Conservation (phyloP, 2,113 vertebrate genomes). For the Clupea harengus region DNA sequence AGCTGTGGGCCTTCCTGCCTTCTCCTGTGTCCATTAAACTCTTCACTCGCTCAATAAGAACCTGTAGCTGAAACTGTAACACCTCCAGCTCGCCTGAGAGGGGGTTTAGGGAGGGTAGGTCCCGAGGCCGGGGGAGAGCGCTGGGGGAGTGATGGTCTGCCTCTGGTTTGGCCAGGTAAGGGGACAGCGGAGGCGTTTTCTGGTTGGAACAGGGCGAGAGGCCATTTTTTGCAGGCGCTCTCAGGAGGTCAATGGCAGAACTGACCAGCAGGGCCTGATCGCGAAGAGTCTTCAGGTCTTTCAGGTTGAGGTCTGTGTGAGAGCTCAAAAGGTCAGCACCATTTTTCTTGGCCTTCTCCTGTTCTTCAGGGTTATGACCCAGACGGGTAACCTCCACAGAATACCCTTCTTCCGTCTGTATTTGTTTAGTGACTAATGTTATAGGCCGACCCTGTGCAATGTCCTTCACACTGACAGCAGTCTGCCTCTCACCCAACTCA, state of each 20-base stretch:
- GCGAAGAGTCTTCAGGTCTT: constrained; percentile 77
- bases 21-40: constrained; percentile 69
- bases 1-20: not conserved
- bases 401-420: constrained; percentile 62
- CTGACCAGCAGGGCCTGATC: constrained; percentile 83
- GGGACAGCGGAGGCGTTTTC: constrained; percentile 21
- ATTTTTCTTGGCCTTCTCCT: not conserved
- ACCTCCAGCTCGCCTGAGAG: constrained; percentile 79
- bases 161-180: constrained; percentile 45
- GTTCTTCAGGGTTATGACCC: constrained; percentile 42
- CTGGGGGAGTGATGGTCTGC: constrained; percentile 53
- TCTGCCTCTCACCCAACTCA: constrained; percentile 18
- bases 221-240: constrained; percentile 65
- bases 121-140: constrained; percentile 56
- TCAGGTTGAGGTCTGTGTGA: constrained; percentile 35
- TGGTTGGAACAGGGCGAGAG: constrained; percentile 31
- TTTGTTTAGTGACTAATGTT: constrained; percentile 73
- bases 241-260: constrained; percentile 84
- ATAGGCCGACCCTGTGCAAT: constrained; percentile 71
- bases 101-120: constrained; percentile 66
- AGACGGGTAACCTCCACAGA: constrained; percentile 15
- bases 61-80: constrained; percentile 81
- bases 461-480: constrained; percentile 49
- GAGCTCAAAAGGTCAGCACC: not conserved
- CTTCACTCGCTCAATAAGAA: constrained; percentile 82